Evolutionary conservation across 2,797 vertebrate species (phyloP).

Genomic region (Choloepus didactylus): DNA sequence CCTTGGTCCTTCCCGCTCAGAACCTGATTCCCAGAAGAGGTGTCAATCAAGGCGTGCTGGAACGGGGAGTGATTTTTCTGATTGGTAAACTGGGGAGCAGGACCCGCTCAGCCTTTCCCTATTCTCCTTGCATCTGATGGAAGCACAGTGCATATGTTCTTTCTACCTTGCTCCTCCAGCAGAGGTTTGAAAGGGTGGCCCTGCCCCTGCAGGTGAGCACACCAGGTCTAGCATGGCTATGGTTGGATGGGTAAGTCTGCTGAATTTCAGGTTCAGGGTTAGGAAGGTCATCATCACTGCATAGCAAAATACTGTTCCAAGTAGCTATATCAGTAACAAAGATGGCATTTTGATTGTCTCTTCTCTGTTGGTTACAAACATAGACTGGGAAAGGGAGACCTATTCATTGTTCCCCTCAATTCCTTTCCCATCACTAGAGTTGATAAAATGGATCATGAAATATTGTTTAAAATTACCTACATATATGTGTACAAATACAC

Average conservation of each 20-base stretch:
- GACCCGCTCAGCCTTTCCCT: background rate
- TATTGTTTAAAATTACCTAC: background rate
- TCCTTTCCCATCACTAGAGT: slow-evolving; percentile 5
- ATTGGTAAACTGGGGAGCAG: background rate
- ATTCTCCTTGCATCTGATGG: too few relatives aligned
- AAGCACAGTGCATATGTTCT: background rate
- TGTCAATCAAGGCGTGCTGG: background rate
- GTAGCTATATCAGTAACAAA: background rate
- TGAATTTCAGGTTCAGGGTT: background rate
- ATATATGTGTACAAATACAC: background rate
- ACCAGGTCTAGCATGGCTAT: background rate
- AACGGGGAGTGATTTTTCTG: slow-evolving; percentile 18
- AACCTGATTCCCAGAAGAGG: background rate
- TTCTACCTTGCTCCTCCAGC: background rate
- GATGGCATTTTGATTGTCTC: background rate
- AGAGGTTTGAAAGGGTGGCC: background rate
- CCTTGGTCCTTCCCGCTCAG: background rate
- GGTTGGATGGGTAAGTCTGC: background rate
- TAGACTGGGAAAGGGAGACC: background rate
- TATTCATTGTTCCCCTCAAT: background rate
- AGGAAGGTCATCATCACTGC: background rate
- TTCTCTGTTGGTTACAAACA: slow-evolving; percentile 53
- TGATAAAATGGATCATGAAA: background rate
- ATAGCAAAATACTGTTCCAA: background rate
- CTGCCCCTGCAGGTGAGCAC: background rate